Base-by-base conservation (phyloP, 2,113 vertebrate species). In the Thalassarche chlororhynchos region DNA sequence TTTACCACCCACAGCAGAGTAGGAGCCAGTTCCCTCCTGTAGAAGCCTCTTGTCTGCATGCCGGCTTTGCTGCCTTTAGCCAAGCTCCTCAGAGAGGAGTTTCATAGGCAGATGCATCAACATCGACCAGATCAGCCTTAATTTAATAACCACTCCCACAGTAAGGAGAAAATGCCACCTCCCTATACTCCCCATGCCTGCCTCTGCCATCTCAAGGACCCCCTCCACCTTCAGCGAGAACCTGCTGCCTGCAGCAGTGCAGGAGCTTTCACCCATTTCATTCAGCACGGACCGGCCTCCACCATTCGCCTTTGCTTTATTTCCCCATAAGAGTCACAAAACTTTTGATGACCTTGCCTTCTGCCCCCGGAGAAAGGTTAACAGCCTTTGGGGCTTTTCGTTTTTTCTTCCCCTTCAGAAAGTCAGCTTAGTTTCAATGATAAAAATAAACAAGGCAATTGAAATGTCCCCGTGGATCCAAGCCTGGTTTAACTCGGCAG, bases 381-480 rank as follows among this genome's bases (percentile, higher is more conserved):
- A 81, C 26, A 87, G 62, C 94, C 78, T 80, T 95, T 85, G 78
- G 81, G 88, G 70, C 26, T 91, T 94, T 91, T 85, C 2, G 1
- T 52, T 93, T 91, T 75, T 52, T 64, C 36, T 54, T 87, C 24
- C 17, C 32, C n/a, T 87, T 95, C 61, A 87, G 86, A 66, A 95
- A 95, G 54, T 38, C 66, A 68, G 26, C 66, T 91, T 61, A 34
- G 49, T 79, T 96, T 92, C 74, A 76, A 69, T 62, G 80, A 83
- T 76, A 95, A 95, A 92, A 93, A 89, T 89, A 91, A 96, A 89
- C 66, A 71, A 93, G 65, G 72, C 65, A 72, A 57, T 60, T 84
- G 89, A 88, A 91, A 82, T 26, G 46, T 88, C 87, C 75, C 77
- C 6, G 1, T 72, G 82, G 89, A 89, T 54, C 42, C 55, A 78